phyloP scores from a whole-genome alignment of 2,888 invertebrate species.

The Pilophorus perplexus region DNA sequence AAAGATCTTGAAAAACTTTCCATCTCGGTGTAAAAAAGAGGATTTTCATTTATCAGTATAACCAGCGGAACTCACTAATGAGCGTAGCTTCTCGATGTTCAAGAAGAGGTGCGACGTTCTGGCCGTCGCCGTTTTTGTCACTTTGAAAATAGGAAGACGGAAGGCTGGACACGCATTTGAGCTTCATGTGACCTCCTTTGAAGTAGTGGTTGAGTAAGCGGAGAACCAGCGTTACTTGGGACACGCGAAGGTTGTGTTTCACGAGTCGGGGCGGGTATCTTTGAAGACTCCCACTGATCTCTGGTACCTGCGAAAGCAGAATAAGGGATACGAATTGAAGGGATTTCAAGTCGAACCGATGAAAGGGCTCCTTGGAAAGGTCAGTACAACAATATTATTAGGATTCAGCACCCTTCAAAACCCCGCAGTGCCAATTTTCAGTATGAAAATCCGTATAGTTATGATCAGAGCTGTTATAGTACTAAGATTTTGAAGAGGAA shows the following conservation, averaged over 20 bases:
- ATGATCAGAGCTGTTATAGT: too few relatives aligned
- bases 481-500: too few relatives aligned
- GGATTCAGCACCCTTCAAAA: too few relatives aligned
- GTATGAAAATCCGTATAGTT: too few relatives aligned
- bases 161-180: slow-evolving; percentile 30
- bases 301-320: slow-evolving; percentile 31
- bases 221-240: slow-evolving; percentile 15
- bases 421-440: too few relatives aligned
- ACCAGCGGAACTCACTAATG: slow-evolving; percentile 29
- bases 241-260: slow-evolving; percentile 13
- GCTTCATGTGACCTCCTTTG: slow-evolving; percentile 21
- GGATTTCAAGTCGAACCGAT: background rate
- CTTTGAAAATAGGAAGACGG: slow-evolving; percentile 24
- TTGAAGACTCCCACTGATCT: slow-evolving; percentile 25
- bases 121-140: slow-evolving; percentile 28
- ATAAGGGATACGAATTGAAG: background rate
- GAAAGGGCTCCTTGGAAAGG: background rate
- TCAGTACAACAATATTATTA: background rate
- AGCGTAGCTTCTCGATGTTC: slow-evolving; percentile 31
- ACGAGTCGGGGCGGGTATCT: slow-evolving; percentile 5
- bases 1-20: too few relatives aligned
- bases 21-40: too few relatives aligned
- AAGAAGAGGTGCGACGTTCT: slow-evolving; percentile 26
- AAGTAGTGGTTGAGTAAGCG: slow-evolving; percentile 17
- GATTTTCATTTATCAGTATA: too few relatives aligned